Conservation (phyloP, 2,888 invertebrate genomes). For the Plebejus anna region DNA sequence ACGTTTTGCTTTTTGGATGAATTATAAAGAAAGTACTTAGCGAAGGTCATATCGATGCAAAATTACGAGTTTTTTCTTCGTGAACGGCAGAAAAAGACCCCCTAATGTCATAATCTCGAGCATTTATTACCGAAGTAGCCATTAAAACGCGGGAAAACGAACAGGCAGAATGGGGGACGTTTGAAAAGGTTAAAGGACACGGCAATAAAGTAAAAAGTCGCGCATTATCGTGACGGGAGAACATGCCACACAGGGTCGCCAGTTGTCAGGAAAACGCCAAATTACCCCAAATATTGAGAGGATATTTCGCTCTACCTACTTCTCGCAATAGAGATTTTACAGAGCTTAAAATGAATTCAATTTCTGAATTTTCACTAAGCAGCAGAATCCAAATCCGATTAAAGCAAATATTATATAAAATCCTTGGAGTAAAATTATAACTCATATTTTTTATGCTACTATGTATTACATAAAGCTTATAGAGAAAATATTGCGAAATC, state of each 20-base stretch:
- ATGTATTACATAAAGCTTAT: not conserved
- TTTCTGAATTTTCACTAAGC: not conserved
- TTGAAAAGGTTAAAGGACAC: not conserved
- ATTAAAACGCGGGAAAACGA: not conserved
- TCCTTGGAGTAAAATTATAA: not conserved
- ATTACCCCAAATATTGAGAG: not conserved
- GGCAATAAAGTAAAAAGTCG: slow-evolving; percentile 24
- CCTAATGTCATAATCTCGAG: not conserved
- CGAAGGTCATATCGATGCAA: not conserved
- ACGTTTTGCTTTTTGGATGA: not conserved
- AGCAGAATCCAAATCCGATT: not conserved
- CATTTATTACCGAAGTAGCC: not conserved
- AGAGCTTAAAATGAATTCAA: not conserved
- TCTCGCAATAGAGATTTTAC: not conserved
- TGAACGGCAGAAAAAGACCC: not conserved
- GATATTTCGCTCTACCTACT: not conserved
- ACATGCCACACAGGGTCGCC: not conserved
- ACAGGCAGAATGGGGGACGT: not conserved
- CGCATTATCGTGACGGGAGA: slow-evolving; percentile 4
- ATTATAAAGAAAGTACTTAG: not conserved
- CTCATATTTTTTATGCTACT: not conserved
- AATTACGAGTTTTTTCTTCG: not conserved
- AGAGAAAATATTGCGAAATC: not conserved
- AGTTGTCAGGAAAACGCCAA: not conserved
- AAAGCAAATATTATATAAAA: not conserved